Evolutionary conservation across 2,888 invertebrate species (phyloP), one percentile per base, ranked within the genome.

Genomic region (Alsophila aescularia): DNA sequence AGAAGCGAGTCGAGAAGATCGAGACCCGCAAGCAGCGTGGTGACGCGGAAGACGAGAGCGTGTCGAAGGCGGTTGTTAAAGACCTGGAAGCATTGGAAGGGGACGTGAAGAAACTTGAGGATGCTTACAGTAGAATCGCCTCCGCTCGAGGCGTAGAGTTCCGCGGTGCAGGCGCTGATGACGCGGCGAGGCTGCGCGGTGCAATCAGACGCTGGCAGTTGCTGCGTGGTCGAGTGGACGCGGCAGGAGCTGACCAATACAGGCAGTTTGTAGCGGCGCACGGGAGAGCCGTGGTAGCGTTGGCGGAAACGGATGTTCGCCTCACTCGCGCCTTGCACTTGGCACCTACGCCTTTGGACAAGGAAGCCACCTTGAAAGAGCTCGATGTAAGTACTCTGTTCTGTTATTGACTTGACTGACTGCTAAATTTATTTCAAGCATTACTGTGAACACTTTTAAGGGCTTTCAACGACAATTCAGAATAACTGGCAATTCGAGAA

Each of bases 231-330:
- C 92, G 93, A 31, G 92, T 94, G 27, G 87, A 93, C 51, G 90
- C 92, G 0, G 92, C 95, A 0, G 93, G 94, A 1, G 92, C 92
- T 0, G 93, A 93, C 57, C 85, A 93, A 0, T 94, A 94, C 67
- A 89, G 94, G 0, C 95, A 95, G 67, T 96, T 96, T 70, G 93
- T 94, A 10, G 92, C 93, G 2, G 94, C 95, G 10, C 96, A 96
- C 55, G 94, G 95, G 3, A 93, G 93, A 24, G 95, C 96, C 0
- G 93, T 96, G 0, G 93, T 96, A 9, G 93, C 94, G 2, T 80
- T 97, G 15, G 95, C 95, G 0, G 94, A 94, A 66, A 92, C 96
- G 0, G 96, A 96, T 68, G 95, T 95, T 0, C 90, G 94, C 31
- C 83, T 97, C 12, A 96, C 96, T 0, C 93, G 96, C 52, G 82